Conservation (phyloP, 2,888 invertebrate genomes). For the Stegophylla sp. region DNA sequence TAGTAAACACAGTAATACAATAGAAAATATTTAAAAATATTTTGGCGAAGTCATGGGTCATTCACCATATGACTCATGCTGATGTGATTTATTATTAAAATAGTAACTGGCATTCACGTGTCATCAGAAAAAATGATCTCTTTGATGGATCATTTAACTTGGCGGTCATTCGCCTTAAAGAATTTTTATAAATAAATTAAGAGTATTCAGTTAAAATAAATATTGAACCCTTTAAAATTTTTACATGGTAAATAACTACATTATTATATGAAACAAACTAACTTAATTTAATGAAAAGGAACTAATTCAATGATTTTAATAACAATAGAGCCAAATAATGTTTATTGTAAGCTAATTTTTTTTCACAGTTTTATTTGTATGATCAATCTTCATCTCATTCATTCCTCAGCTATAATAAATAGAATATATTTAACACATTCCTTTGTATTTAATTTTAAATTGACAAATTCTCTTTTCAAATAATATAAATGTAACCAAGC, state of each 20-base stretch:
- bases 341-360: background rate
- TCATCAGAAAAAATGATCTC: constrained; percentile 56
- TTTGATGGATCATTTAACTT: constrained; percentile 56
- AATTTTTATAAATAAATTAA: constrained; percentile 43
- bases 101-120: constrained; percentile 53
- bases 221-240: background rate
- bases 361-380: background rate
- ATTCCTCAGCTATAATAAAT: constrained; percentile 7
- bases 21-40: constrained; percentile 23
- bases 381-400: constrained; percentile 3
- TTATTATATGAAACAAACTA: background rate
- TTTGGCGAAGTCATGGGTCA: constrained; percentile 45
- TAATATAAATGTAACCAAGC: background rate
- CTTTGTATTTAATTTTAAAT: constrained; percentile 6
- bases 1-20: constrained; percentile 27
- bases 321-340: background rate
- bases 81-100: constrained; percentile 57
- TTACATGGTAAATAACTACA: background rate
- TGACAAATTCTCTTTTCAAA: background rate
- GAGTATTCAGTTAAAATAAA: constrained; percentile 2
- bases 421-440: background rate
- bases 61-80: constrained; percentile 58
- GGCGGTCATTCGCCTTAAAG: constrained; percentile 49
- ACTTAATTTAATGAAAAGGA: background rate
- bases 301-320: background rate